Percentiles rank a stretch among this genome's conserved stretches.
phyloP scores from a whole-genome alignment of 2,888 invertebrate genomes.

The Trissonchulus latispiculum region DNA sequence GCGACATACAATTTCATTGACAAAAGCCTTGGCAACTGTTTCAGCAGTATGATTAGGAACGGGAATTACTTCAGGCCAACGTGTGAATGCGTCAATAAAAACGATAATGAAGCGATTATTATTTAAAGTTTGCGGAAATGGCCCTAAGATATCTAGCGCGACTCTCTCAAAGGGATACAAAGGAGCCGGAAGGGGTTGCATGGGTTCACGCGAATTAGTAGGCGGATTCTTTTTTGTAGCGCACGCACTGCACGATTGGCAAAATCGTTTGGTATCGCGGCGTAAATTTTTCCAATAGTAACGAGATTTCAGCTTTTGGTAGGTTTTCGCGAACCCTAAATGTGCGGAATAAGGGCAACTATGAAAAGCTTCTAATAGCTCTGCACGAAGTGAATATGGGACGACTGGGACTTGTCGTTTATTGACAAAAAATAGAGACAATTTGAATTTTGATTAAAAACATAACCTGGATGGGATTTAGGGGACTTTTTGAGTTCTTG shows the following conservation, averaged over 20 bases:
- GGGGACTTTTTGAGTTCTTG: too few species aligned
- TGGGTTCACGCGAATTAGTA: constrained; percentile 12
- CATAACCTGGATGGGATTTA: too few species aligned
- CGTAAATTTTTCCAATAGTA: constrained; percentile 28
- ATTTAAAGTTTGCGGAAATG: constrained; percentile 24
- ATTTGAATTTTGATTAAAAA: too few species aligned
- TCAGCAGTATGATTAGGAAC: too few species aligned
- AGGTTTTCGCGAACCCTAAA: constrained; percentile 26
- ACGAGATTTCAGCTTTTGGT: constrained; percentile 14
- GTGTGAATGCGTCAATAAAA: too few species aligned
- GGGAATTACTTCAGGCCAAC: too few species aligned
- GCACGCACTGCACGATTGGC: constrained; percentile 25
- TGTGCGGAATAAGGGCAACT: constrained; percentile 26
- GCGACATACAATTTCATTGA: too few species aligned
- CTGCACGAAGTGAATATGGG: background rate
- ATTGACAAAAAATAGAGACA: too few species aligned
- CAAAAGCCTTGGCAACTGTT: too few species aligned
- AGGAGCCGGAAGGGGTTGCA: constrained; percentile 19
- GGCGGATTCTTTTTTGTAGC: constrained; percentile 22
- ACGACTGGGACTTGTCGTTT: background rate
- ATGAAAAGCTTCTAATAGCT: constrained; percentile 13
- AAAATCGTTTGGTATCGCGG: constrained; percentile 18
- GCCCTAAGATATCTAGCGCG: constrained; percentile 29
- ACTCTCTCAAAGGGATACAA: constrained; percentile 30
- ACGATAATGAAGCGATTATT: constrained; percentile 30